phyloP scores from a whole-genome alignment of 2,888 invertebrate species.

The Apodemia zela region DNA sequence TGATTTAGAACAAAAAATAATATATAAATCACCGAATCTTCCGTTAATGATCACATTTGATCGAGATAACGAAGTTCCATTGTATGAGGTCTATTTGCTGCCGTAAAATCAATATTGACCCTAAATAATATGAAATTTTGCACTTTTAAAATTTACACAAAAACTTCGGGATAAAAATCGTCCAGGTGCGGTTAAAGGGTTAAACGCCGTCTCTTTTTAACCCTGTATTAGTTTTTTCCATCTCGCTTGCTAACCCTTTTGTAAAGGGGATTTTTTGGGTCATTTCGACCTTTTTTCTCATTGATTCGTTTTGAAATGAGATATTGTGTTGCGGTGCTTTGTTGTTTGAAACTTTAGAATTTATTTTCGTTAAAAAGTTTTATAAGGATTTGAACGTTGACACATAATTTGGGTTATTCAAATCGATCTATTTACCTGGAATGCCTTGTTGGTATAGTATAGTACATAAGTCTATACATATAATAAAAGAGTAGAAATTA shows the following conservation, averaged over 20 bases:
- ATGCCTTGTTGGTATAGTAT: neutral
- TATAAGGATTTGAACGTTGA: conserved; percentile 17
- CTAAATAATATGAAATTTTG: conserved; percentile 66
- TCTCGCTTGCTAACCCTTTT: conserved; percentile 67
- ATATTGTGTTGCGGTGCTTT: conserved; percentile 69
- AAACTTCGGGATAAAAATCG: conserved; percentile 53
- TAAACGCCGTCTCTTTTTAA: conserved; percentile 47
- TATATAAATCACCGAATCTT: conserved; percentile 27
- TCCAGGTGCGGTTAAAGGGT: conserved; percentile 76
- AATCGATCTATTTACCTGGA: neutral
- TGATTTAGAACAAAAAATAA: conserved; percentile 2
- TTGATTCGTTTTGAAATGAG: conserved; percentile 70
- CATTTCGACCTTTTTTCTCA: conserved; percentile 72
- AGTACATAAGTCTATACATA: too few species aligned
- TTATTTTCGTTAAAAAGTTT: conserved; percentile 30
- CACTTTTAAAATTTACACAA: conserved; percentile 74
- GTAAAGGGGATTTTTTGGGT: conserved; percentile 66
- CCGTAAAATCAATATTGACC: conserved; percentile 76
- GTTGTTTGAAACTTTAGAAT: conserved; percentile 50
- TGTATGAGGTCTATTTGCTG: conserved; percentile 50
- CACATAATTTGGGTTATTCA: neutral
- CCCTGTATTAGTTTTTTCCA: conserved; percentile 31
- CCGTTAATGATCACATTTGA: conserved; percentile 64
- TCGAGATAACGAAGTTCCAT: conserved; percentile 69
- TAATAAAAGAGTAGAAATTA: too few species aligned